Base-by-base conservation (phyloP, 2,888 invertebrate genomes). In the Leucozona laternaria region DNA sequence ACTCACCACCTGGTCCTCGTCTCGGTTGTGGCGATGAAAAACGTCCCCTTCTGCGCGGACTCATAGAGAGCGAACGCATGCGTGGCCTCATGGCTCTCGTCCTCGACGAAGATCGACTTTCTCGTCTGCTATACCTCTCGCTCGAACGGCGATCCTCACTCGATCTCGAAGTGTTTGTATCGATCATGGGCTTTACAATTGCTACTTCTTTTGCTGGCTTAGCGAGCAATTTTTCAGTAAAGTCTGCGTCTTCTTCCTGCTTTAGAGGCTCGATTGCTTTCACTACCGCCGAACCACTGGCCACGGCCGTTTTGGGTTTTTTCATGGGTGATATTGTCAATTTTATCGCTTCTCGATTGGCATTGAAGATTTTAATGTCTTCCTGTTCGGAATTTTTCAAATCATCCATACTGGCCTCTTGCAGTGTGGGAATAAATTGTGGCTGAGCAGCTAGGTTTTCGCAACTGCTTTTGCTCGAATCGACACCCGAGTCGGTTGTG, bases 291-390 rank as follows among this genome's bases (percentile, higher is more conserved):
- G 68, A 68, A n/a, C 89, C 89, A 34, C 90, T 90, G 34, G 91
- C 89, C 0, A 90, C 91, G 0, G 90, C 89, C 17, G 91, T 90
- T 2, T 91, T 90, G 0, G 91, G 88, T 2, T 91, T 79, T 71
- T 92, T 92, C 11, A 91, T 77, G 0, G 91, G 92, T 0, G 92
- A 91, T 60, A 92, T 91, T 5, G 90, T 92, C 66, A 92, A 40
- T 80, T 92, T 92, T 22, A 92, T 92, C 6, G 91, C 90, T 79
- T 92, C 92, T 6, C 92, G 91, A 88, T 92, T 92, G 4, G 89
- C 88, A 88, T 92, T 90, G 50, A 92, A 92, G 3, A 92, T 92
- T 48, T 90, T 91, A 53, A 90, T 90, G 1, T 90, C 90, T 1
- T 89, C 88, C 1, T 60, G 57, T 3, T 82, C 87, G 0, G 83